Conservation (phyloP, 1,140 invertebrate genomes). For the Trichonephila clavata region DNA sequence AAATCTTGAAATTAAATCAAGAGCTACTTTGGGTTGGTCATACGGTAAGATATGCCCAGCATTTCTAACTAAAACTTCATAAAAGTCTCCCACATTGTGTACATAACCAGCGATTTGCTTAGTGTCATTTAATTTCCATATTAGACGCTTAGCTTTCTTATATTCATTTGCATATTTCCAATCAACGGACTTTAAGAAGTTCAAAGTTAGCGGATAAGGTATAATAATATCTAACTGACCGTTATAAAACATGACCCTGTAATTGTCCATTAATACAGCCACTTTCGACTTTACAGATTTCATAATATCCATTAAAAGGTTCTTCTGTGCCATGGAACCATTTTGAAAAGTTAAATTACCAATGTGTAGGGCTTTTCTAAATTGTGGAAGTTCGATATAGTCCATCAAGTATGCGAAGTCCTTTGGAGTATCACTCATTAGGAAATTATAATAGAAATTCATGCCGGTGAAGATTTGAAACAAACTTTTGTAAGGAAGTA, state of each 20-base stretch:
- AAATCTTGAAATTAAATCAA: slow-evolving; percentile 89
- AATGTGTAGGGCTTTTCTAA: slow-evolving; percentile 89
- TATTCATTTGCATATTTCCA: slow-evolving; percentile 87
- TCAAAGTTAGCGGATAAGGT: slow-evolving; percentile 88
- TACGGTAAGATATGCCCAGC: slow-evolving; percentile 92
- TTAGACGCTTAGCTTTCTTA: slow-evolving; percentile 84
- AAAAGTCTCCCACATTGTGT: slow-evolving; percentile 87
- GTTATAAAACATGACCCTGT: slow-evolving; percentile 84
- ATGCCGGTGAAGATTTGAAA: slow-evolving; percentile 86
- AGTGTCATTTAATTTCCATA: slow-evolving; percentile 84
- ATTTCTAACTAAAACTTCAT: slow-evolving; percentile 89
- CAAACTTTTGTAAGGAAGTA: slow-evolving; percentile 84
- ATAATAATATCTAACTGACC: slow-evolving; percentile 93
- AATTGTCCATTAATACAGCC: slow-evolving; percentile 84
- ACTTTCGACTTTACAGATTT: slow-evolving; percentile 90
- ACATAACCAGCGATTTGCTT: slow-evolving; percentile 89
- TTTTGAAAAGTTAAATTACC: slow-evolving; percentile 88
- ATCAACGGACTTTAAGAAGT: slow-evolving; percentile 86
- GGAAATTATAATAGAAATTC: slow-evolving; percentile 90
- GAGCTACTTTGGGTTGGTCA: slow-evolving; percentile 90
- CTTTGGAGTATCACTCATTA: slow-evolving; percentile 84
- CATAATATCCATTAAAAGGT: slow-evolving; percentile 90
- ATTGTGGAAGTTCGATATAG: slow-evolving; percentile 81
- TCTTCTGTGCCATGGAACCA: slow-evolving; percentile 83
- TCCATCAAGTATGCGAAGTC: slow-evolving; percentile 81